Percentiles rank a stretch among this genome's conserved stretches.
Evolutionary conservation across 1,140 invertebrate species (phyloP).

Genomic region (Babylonia areolata): DNA sequence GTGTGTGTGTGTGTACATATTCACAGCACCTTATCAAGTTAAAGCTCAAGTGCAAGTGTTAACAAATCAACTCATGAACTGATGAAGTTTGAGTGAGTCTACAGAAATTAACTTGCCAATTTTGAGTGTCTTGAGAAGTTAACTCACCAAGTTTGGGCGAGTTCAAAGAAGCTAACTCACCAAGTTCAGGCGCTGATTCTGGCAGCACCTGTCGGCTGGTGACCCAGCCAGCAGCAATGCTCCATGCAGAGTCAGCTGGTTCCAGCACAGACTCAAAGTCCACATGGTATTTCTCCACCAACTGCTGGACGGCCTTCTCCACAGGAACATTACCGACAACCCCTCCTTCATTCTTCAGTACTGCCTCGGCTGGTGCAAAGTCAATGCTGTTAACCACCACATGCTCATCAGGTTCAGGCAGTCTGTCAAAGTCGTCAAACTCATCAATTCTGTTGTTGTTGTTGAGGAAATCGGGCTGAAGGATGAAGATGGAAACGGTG

Average conservation of each 20-base stretch:
- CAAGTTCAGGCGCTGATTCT: neutral
- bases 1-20: too few relatives aligned
- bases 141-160: too few relatives aligned
- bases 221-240: neutral
- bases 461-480: constrained; percentile 15
- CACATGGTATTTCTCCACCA: neutral
- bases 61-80: too few relatives aligned
- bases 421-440: neutral
- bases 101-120: too few relatives aligned
- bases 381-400: neutral
- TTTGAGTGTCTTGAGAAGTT: too few relatives aligned
- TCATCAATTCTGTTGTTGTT: neutral
- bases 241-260: neutral
- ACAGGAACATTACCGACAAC: neutral
- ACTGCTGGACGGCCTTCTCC: neutral
- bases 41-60: too few relatives aligned
- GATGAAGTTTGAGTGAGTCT: too few relatives aligned
- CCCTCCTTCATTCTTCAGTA: neutral
- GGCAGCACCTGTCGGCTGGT: neutral
- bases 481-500: constrained; percentile 15
- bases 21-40: too few relatives aligned
- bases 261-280: neutral
- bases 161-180: neutral
- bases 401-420: neutral
- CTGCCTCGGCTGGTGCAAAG: neutral